Evolutionary conservation across 23 tunicate species (phyloP).

Genomic region (Trididemnum clinides): DNA sequence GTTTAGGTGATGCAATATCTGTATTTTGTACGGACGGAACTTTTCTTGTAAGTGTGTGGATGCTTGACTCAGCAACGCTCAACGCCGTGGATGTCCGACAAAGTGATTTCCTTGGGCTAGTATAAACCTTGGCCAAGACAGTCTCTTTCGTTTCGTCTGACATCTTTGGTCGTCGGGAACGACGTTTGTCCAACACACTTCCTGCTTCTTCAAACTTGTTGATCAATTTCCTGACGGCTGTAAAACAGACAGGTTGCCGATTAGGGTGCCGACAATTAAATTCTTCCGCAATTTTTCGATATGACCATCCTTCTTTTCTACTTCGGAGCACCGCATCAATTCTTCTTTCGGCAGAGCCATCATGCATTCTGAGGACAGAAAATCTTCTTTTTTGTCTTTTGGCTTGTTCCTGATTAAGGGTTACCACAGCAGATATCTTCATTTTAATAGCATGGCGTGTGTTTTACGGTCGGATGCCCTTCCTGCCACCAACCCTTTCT

Average conservation of each 20-base stretch:
- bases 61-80: neutral
- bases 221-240: neutral
- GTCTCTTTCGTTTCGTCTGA: neutral
- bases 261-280: too few relatives aligned
- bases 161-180: neutral
- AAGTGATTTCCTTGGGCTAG: neutral
- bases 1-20: neutral
- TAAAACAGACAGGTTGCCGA: too few relatives aligned
- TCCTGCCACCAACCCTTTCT: too few relatives aligned
- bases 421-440: too few relatives aligned
- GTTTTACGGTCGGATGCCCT: too few relatives aligned
- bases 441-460: too few relatives aligned
- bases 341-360: neutral
- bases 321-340: neutral
- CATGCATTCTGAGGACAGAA: neutral
- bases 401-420: too few relatives aligned
- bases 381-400: too few relatives aligned
- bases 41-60: neutral
- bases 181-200: neutral
- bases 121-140: neutral
- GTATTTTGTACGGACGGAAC: neutral
- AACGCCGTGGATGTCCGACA: neutral
- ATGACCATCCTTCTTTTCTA: neutral
- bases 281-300: neutral
- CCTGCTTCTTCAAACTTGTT: neutral